Evolutionary conservation across 35 echinoderm and acorn worm species (phyloP).

Genomic region (Ophiothrix spiculata): DNA sequence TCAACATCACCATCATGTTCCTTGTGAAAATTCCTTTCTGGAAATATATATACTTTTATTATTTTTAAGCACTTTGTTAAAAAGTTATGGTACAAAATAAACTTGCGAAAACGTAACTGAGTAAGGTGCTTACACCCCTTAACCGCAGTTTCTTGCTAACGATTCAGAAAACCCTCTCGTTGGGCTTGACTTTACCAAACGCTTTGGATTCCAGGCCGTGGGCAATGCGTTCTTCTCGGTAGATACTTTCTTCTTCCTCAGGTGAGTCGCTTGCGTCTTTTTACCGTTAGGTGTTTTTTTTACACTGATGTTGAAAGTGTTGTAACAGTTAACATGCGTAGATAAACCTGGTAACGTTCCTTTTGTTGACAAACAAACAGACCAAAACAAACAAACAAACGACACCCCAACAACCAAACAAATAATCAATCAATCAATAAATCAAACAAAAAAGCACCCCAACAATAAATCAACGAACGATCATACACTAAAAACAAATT

Average conservation of each 20-base stretch:
- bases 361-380: background rate
- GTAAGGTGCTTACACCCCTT: no score
- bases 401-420: background rate
- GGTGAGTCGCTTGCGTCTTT: constrained; percentile 39
- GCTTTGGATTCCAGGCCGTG: constrained; percentile 74
- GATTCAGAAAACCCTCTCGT: constrained; percentile 40
- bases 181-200: background rate
- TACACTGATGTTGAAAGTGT: no score
- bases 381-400: background rate
- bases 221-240: constrained; percentile 77
- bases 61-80: no score
- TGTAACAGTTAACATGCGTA: background rate
- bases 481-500: no score
- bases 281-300: background rate
- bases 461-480: no score
- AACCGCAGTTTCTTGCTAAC: background rate
- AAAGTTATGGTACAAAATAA: no score
- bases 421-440: background rate
- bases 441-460: background rate
- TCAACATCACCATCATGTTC: no score
- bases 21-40: no score
- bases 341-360: background rate
- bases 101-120: no score
- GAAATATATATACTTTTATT: no score
- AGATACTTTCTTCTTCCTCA: constrained; percentile 86